Conservation (phyloP, 2,113 vertebrate species). For the Mormyrus lacerda region DNA sequence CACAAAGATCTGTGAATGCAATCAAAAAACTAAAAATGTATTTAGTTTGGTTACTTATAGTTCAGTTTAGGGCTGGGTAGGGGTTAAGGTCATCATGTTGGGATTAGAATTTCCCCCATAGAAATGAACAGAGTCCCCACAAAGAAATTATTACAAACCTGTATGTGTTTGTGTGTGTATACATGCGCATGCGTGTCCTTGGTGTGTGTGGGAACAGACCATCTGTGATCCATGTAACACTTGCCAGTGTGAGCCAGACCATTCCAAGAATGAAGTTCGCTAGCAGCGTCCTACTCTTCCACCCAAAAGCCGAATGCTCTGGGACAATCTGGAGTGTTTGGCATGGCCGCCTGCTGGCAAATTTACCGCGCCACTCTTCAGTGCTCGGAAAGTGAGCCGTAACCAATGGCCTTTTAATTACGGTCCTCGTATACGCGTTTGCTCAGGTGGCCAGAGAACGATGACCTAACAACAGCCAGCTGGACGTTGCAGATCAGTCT, state of each 20-base stretch:
- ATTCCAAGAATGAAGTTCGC: not conserved
- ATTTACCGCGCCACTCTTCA: not conserved
- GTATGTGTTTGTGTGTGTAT: conserved; percentile 4
- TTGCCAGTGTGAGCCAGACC: not conserved
- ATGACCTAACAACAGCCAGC: not conserved
- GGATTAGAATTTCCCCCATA: too few species aligned
- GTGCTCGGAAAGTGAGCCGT: not conserved
- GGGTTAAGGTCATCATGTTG: too few species aligned
- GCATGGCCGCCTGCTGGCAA: not conserved
- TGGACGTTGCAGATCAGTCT: not conserved
- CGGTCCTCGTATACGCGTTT: not conserved
- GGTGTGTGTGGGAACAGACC: not conserved
- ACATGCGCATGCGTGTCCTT: not conserved
- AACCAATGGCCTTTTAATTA: not conserved
- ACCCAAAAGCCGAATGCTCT: not conserved
- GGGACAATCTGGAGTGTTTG: not conserved
- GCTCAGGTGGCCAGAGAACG: not conserved
- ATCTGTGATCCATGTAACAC: conserved; percentile 8
- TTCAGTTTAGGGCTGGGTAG: too few species aligned
- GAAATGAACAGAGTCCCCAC: too few species aligned
- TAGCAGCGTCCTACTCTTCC: not conserved
- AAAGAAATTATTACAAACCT: not conserved
- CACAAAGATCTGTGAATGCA: too few species aligned
- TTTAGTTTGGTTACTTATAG: too few species aligned
- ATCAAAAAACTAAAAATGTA: too few species aligned